These are phyloP conservation scores for Diploscapter pachys DNA, from an alignment of 1,140 invertebrate genomes.

Conservation along the genomic window DNA sequence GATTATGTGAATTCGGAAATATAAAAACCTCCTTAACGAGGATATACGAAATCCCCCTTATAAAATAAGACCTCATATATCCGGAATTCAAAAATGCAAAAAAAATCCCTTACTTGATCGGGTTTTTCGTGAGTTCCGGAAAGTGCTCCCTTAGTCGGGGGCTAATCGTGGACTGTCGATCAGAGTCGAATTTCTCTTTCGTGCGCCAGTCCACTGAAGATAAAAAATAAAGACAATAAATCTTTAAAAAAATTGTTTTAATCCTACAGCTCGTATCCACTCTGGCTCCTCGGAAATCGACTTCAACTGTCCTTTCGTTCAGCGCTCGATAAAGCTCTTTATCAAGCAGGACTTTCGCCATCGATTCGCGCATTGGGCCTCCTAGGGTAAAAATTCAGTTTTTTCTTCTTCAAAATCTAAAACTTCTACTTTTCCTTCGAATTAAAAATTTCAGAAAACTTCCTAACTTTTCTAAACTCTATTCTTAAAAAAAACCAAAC, in stretches of 20 bases:
- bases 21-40: too few relatives aligned
- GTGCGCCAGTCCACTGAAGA: slow-evolving; percentile 19
- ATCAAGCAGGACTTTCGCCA: slow-evolving; percentile 12
- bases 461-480: neutral
- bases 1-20: too few relatives aligned
- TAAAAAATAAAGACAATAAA: neutral
- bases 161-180: neutral
- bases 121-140: neutral
- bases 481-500: too few relatives aligned
- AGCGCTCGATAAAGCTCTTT: slow-evolving; percentile 18
- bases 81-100: neutral
- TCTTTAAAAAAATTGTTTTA: neutral
- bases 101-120: too few relatives aligned
- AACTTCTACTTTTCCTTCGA: too few relatives aligned
- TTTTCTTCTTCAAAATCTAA: too few relatives aligned
- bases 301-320: slow-evolving; percentile 17
- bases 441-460: too few relatives aligned
- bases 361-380: slow-evolving; percentile 24
- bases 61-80: neutral
- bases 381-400: slow-evolving; percentile 1
- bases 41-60: neutral
- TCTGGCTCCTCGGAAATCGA: neutral
- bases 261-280: neutral
- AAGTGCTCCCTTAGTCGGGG: neutral
- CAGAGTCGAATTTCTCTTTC: neutral